Evolutionary conservation across 2,797 vertebrate genomes (phyloP).

Genomic region (Nannoperca australis): DNA sequence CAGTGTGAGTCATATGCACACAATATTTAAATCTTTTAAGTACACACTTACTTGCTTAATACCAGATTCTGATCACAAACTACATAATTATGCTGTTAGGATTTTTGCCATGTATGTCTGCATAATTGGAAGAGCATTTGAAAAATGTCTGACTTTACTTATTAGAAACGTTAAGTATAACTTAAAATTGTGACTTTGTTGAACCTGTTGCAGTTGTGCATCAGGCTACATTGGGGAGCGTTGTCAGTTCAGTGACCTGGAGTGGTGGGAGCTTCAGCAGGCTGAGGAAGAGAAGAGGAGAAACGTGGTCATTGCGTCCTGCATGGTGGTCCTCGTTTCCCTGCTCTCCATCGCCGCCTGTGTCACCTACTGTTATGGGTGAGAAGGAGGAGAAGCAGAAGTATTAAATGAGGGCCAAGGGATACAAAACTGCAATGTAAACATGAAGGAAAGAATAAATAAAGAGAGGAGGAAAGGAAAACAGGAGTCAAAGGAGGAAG

Average conservation of each 20-base stretch:
- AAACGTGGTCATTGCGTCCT: slow-evolving; percentile 78
- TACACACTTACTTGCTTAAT: not conserved
- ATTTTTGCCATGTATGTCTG: not conserved
- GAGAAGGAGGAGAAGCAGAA: slow-evolving; percentile 36
- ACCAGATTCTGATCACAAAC: not conserved
- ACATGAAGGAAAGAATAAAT: not conserved
- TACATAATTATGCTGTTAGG: not conserved
- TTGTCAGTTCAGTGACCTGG: slow-evolving; percentile 92
- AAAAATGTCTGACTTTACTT: not conserved
- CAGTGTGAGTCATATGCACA: not conserved
- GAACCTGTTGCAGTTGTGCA: slow-evolving; percentile 83
- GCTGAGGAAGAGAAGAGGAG: slow-evolving; percentile 82
- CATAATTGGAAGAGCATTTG: not conserved
- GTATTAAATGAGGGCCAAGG: not conserved
- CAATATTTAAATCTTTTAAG: not conserved
- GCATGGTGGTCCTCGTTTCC: slow-evolving; percentile 78
- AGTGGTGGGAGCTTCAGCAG: slow-evolving; percentile 91
- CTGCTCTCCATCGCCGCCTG: slow-evolving; percentile 85
- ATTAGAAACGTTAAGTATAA: not conserved
- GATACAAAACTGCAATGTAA: not conserved
- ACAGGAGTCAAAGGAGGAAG: too few species aligned
- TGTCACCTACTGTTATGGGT: slow-evolving; percentile 88
- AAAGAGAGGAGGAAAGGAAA: not conserved
- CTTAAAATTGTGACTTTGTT: slow-evolving; percentile 20
- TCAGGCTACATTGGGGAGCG: slow-evolving; percentile 91